These are phyloP conservation scores for Neoaliturus tenellus DNA, from an alignment of 2,888 invertebrate species.

Conservation along the genomic window DNA sequence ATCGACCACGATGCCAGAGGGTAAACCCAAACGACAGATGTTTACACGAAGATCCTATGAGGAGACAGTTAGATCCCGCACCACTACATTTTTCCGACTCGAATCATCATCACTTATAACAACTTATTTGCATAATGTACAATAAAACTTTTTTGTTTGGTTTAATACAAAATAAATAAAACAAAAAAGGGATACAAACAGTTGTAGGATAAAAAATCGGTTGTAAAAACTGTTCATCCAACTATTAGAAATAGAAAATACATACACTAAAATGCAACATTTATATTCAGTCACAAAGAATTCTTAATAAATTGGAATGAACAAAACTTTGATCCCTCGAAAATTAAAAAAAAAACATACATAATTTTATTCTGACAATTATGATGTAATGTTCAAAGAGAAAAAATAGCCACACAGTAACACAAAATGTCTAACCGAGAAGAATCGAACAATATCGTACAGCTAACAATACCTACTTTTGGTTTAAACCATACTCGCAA, in stretches of 20 bases:
- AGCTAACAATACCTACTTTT: constrained; percentile 22
- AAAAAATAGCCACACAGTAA: constrained; percentile 4
- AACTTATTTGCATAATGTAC: constrained; percentile 29
- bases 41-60: constrained; percentile 24
- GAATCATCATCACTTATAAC: no score
- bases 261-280: constrained; percentile 49
- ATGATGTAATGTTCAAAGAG: background rate
- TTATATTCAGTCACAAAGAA: constrained; percentile 23
- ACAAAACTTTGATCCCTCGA: constrained; percentile 52
- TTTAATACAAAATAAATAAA: constrained; percentile 2
- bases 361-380: constrained; percentile 11
- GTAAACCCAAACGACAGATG: constrained; percentile 33
- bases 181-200: background rate
- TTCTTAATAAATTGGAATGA: constrained; percentile 48
- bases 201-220: background rate
- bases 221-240: background rate
- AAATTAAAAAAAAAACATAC: constrained; percentile 18
- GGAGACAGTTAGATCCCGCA: constrained; percentile 30
- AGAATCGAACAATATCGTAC: constrained; percentile 2
- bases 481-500: constrained; percentile 19
- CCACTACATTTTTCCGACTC: constrained; percentile 1
- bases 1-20: constrained; percentile 31
- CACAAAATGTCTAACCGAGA: background rate
- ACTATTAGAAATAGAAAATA: background rate
- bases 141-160: background rate